phyloP scores from a whole-genome alignment of 2,113 vertebrate genomes.

The Heterochromis multidens region DNA sequence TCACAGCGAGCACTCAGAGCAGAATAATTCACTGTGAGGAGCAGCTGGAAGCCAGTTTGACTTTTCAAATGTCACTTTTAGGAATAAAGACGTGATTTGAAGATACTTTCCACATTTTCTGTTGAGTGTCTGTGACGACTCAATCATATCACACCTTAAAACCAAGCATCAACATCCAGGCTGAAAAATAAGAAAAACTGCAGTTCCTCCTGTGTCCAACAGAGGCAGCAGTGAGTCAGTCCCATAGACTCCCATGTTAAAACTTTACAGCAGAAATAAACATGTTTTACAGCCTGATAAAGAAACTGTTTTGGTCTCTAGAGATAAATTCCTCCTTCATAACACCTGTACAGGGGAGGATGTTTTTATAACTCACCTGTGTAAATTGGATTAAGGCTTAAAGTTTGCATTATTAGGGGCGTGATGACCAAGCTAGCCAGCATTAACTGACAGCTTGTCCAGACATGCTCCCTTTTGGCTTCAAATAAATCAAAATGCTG shows the following conservation, averaged over 20 bases:
- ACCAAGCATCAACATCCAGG: background rate
- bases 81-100: background rate
- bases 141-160: background rate
- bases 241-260: no score
- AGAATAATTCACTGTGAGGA: constrained; percentile 10
- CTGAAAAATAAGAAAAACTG: background rate
- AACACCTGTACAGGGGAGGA: background rate
- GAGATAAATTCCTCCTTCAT: background rate
- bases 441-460: no score
- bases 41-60: background rate
- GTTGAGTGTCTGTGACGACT: background rate
- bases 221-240: background rate
- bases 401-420: no score
- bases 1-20: constrained; percentile 25
- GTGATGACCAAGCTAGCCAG: no score
- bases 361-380: background rate
- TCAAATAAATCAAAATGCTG: no score
- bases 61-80: background rate
- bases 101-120: background rate
- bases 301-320: background rate
- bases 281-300: background rate
- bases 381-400: background rate
- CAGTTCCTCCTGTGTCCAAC: background rate
- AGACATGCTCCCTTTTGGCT: no score
- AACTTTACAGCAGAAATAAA: no score